Conservation (phyloP, 2,113 vertebrate species). For the Merops nubicus region DNA sequence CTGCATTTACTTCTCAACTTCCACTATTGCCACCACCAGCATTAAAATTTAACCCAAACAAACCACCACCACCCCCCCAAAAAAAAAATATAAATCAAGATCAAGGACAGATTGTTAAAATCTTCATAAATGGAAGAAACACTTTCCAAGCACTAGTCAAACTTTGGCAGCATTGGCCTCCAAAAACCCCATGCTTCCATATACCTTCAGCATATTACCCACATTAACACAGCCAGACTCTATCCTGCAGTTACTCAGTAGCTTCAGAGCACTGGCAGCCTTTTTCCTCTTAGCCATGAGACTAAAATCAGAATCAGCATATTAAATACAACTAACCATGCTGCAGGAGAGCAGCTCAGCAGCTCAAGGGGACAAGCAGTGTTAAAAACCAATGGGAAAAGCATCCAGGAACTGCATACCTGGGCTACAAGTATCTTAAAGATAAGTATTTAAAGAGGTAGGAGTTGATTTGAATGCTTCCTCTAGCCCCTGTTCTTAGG, state of each 20-base stretch:
- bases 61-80: no score
- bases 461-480: not conserved
- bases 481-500: not conserved
- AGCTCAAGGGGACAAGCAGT: not conserved
- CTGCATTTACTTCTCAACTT: not conserved
- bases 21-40: not conserved
- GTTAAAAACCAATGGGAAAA: not conserved
- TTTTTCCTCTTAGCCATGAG: not conserved
- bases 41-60: no score
- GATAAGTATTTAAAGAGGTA: not conserved
- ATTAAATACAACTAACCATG: not conserved
- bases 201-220: not conserved
- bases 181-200: not conserved
- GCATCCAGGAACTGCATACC: not conserved
- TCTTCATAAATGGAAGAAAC: not conserved
- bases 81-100: not conserved
- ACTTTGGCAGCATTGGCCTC: not conserved
- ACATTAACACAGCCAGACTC: not conserved
- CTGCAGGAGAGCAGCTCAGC: not conserved
- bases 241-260: not conserved
- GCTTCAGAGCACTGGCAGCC: not conserved
- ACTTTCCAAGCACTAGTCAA: not conserved
- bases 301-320: not conserved
- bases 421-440: not conserved
- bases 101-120: not conserved